phyloP scores from a whole-genome alignment of 1,140 invertebrate species.

The Pygmarrhopalites habei region DNA sequence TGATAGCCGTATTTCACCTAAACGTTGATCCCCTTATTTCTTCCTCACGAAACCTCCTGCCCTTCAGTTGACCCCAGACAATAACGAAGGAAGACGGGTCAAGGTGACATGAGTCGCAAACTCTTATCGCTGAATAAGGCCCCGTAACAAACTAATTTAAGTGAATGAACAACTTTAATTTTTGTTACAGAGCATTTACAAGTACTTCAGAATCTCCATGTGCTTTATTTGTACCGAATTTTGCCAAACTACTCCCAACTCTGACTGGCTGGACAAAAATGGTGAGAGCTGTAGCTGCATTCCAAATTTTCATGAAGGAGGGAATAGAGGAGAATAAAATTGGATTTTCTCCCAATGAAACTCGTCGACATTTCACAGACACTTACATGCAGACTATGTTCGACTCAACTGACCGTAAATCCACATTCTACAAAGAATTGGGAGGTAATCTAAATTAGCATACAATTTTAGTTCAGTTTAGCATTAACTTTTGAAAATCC shows the following conservation, averaged over 20 bases:
- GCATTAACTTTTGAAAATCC: neutral
- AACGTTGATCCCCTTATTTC: neutral
- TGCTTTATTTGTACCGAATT: neutral
- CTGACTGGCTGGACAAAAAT: neutral
- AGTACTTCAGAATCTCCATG: neutral
- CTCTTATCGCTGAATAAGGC: too few species aligned
- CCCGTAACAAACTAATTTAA: too few species aligned
- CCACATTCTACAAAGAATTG: slow-evolving; percentile 9
- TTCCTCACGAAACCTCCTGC: neutral
- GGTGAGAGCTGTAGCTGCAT: neutral
- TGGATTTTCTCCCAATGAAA: neutral
- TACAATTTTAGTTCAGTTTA: neutral
- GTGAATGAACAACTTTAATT: too few species aligned
- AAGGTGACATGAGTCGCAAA: too few species aligned
- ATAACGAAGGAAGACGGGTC: too few species aligned
- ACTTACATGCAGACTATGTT: slow-evolving; percentile 12
- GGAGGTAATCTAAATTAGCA: slow-evolving; percentile 20
- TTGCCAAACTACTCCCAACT: neutral
- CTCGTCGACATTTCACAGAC: slow-evolving; percentile 17
- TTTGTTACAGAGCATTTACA: neutral
- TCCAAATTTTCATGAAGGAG: neutral
- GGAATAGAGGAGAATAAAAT: neutral
- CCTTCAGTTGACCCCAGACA: too few species aligned
- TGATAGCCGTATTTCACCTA: too few species aligned
- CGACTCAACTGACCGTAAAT: slow-evolving; percentile 18